These are phyloP conservation scores for Tichodroma muraria DNA, from an alignment of 2,113 vertebrate species.

Conservation along the genomic window DNA sequence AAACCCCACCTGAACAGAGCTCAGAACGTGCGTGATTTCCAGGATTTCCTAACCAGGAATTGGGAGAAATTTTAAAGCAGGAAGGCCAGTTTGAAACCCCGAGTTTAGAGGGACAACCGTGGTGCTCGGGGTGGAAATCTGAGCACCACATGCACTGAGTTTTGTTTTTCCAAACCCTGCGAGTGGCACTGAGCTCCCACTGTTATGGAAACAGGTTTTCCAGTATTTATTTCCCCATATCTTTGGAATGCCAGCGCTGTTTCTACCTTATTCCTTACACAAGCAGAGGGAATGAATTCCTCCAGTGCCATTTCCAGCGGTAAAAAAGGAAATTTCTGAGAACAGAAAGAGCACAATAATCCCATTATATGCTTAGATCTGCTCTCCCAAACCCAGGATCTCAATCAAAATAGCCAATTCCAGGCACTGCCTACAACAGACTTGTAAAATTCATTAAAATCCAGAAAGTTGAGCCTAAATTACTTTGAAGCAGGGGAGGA, in stretches of 20 bases:
- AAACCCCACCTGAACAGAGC: fast-evolving
- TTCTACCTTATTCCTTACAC: not conserved
- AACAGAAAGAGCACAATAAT: not conserved
- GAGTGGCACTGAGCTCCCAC: not conserved
- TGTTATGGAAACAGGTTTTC: not conserved
- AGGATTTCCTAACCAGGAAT: not conserved
- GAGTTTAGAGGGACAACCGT: not conserved
- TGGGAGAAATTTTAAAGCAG: not conserved
- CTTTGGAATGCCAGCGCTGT: not conserved
- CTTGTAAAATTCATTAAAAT: not conserved
- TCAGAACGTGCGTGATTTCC: fast-evolving
- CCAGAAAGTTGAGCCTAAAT: not conserved
- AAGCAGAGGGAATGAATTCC: not conserved
- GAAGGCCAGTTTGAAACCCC: not conserved
- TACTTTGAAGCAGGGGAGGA: not conserved
- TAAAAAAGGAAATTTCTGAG: not conserved
- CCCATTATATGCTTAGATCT: not conserved
- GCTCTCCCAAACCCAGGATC: not conserved
- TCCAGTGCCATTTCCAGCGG: not conserved
- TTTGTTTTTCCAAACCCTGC: not conserved
- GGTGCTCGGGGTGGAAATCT: not conserved
- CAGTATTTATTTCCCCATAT: not conserved
- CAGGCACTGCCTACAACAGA: not conserved
- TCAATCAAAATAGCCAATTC: not conserved
- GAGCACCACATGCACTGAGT: not conserved